Base-by-base conservation (phyloP, 2,888 invertebrate genomes). In the Neoascia interrupta region DNA sequence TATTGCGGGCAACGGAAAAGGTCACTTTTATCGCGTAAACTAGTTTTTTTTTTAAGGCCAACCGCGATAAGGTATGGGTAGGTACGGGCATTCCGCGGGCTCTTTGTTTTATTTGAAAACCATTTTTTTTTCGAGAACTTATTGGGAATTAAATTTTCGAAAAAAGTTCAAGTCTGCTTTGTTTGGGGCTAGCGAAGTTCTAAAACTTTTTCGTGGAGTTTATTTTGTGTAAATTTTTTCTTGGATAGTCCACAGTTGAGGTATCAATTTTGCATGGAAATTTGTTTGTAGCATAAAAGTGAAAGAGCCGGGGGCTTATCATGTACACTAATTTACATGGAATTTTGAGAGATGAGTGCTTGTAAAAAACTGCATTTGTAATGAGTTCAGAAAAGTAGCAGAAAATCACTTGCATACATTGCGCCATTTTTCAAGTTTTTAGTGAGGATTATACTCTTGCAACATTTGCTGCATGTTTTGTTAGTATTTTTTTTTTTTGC, bases 1-100 rank as follows among this genome's bases (percentile, higher is more conserved):
- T 63, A 43, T 36, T 64, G 31, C 31, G 47, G 19, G 28, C 10
- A 18, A 15, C 3, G 34, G 45, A 26, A 66, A 74, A 69, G 69
- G 70, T 64, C 75, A 63, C 51, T 63, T 70, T 76, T 75, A 76
- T 76, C 75, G 75, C 43, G 63, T 31, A 68, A 68, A 60, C 16
- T 69, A 54, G 34, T 60, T 69, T 69, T 3, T 19, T 1, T 8
- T 31, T 6, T 31, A n/a, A n/a, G n/a, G n/a, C n/a, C 31, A n/a
- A 31, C 31, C n/a, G 8, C 31, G n/a, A n/a, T 8, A 8, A 31
- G 8, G 8, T 5, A 18, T 8, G 37, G 37, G 34, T 11, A 16
- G 34, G 4, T 26, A 5, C 8, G 26, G 19, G 10, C n/a, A 13
- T 39, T 18, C 45, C 53, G 54, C 53, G 43, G 64, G 64, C 53